Evolutionary conservation across 92 coral and sea anemone genomes (phyloP).

Genomic region (Paramuricea clavata): DNA sequence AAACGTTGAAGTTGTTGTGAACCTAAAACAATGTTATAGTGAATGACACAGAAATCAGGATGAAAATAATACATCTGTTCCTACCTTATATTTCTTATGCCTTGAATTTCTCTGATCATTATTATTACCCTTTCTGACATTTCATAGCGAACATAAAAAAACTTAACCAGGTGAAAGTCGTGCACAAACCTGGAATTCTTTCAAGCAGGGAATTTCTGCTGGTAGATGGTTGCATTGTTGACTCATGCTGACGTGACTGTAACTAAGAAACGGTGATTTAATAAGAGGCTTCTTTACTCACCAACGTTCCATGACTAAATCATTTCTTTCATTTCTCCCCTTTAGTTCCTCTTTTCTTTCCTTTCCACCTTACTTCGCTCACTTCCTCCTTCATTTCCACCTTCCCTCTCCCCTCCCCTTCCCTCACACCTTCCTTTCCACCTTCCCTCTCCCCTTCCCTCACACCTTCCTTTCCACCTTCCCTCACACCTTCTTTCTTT

Average conservation of each 20-base stretch:
- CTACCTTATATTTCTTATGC: background rate
- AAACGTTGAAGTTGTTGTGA: conserved; percentile 44
- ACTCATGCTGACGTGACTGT: background rate
- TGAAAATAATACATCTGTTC: background rate
- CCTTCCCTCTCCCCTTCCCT: too few species aligned
- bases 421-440: too few species aligned
- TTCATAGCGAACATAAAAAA: background rate
- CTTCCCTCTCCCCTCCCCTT: too few species aligned
- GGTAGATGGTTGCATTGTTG: background rate
- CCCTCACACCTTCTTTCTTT: too few species aligned
- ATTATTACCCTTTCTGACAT: background rate
- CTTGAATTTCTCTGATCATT: background rate
- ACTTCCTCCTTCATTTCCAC: too few species aligned
- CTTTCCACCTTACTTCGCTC: too few species aligned
- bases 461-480: too few species aligned
- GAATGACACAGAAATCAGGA: too few species aligned
- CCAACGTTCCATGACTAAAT: background rate
- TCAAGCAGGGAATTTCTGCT: conserved; percentile 37
- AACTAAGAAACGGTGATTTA: background rate
- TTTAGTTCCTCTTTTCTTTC: too few species aligned
- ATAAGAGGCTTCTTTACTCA: too few species aligned
- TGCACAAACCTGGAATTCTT: conserved; percentile 26
- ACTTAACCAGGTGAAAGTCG: background rate
- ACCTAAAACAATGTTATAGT: background rate
- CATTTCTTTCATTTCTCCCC: background rate